phyloP scores from a whole-genome alignment of 2,113 vertebrate genomes.

The Spheniscus mendiculus region DNA sequence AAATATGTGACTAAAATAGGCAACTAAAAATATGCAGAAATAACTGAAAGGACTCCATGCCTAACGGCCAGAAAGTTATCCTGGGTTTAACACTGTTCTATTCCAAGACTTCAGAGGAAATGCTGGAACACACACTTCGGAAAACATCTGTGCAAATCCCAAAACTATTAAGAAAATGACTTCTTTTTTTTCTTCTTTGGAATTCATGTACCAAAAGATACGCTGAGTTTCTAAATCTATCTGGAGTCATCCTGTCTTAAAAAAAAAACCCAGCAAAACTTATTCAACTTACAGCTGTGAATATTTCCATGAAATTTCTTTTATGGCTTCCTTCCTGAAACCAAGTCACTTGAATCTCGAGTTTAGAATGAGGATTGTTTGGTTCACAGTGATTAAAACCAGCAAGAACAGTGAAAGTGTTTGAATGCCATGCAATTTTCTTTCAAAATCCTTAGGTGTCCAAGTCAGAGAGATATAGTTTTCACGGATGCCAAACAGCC shows the following conservation, averaged over 20 bases:
- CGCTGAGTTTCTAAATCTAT: not conserved
- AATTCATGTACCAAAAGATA: not conserved
- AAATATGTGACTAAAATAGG: not conserved
- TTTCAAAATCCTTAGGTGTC: not conserved
- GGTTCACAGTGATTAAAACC: not conserved
- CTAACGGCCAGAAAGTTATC: not conserved
- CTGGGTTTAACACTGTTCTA: not conserved
- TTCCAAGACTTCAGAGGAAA: not conserved
- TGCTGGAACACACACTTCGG: not conserved
- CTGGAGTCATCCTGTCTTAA: not conserved
- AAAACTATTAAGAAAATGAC: not conserved
- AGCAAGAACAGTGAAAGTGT: not conserved
- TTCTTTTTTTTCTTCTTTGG: not conserved
- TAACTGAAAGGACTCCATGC: not conserved
- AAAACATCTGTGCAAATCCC: not conserved
- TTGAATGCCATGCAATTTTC: not conserved
- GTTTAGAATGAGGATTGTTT: not conserved
- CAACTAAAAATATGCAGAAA: not conserved
- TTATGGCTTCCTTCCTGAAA: constrained; percentile 10
- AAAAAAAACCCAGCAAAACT: not conserved
- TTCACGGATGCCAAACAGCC: not conserved
- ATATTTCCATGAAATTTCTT: not conserved
- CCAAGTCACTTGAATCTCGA: not conserved
- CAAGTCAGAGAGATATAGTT: constrained; percentile 9
- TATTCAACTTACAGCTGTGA: not conserved